phyloP scores from a whole-genome alignment of 2,797 vertebrate species.

The Lagocephalus sceleratus region DNA sequence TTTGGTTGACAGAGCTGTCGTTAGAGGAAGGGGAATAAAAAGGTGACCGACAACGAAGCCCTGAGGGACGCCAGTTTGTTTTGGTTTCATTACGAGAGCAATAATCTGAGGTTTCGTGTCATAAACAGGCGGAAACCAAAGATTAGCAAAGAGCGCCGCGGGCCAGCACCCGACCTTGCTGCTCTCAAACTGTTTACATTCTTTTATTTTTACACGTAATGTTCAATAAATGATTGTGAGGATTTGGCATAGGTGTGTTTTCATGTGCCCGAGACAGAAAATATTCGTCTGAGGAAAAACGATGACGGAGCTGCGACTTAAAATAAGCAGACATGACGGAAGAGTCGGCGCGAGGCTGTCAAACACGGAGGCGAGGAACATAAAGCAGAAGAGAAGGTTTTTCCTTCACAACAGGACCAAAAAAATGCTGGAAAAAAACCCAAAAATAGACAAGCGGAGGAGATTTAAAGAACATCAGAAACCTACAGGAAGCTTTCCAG shows the following conservation, averaged over 20 bases:
- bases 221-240: no score
- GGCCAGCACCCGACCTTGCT: no score
- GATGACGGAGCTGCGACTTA: neutral
- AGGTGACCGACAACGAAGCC: neutral
- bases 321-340: neutral
- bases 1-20: no score
- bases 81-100: no score
- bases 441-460: slow-evolving; percentile 18
- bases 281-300: neutral
- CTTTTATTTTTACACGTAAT: no score
- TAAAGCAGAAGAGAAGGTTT: neutral
- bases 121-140: no score
- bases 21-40: no score
- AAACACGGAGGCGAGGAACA: neutral
- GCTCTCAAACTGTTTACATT: no score
- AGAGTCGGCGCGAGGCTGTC: neutral
- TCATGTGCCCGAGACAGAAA: no score
- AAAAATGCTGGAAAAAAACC: slow-evolving; percentile 35
- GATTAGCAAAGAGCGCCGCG: no score
- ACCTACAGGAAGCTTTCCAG: slow-evolving; percentile 23
- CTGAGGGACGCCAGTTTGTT: neutral
- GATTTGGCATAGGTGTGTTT: no score
- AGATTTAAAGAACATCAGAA: neutral
- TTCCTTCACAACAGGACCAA: slow-evolving; percentile 24
- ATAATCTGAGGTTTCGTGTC: no score